Evolutionary conservation across 1,140 invertebrate genomes (phyloP).

Genomic region (Phocides pigmalion): DNA sequence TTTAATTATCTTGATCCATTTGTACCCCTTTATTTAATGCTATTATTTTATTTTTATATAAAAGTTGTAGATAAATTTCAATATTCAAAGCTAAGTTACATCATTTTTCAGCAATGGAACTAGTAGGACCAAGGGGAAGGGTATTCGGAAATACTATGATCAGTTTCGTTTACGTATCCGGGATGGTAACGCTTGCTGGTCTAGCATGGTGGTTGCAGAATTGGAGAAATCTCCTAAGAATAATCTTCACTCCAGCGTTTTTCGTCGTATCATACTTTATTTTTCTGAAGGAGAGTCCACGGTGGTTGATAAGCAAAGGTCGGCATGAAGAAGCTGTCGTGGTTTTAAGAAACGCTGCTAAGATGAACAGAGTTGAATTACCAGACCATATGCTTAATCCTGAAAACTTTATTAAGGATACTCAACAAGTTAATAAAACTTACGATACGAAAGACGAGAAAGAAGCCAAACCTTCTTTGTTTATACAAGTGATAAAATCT

Average conservation of each 20-base stretch:
- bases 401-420: neutral
- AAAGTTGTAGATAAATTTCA: too few relatives aligned
- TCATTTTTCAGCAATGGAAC: conserved; percentile 85
- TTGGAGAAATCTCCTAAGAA: conserved; percentile 88
- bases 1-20: too few relatives aligned
- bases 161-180: conserved; percentile 88
- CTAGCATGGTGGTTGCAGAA: conserved; percentile 87
- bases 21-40: too few relatives aligned
- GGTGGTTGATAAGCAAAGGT: conserved; percentile 89
- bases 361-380: conserved; percentile 86
- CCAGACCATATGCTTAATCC: conserved; percentile 78
- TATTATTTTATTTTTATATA: too few relatives aligned
- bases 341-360: conserved; percentile 85
- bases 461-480: conserved; percentile 32
- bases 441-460: neutral
- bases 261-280: conserved; percentile 85
- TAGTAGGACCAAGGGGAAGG: conserved; percentile 88
- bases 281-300: conserved; percentile 86
- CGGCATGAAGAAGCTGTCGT: conserved; percentile 79
- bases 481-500: conserved; percentile 52
- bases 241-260: conserved; percentile 87
- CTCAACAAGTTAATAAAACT: conserved; percentile 31
- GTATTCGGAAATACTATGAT: conserved; percentile 89
- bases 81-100: too few relatives aligned
- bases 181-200: conserved; percentile 87